A percentile compares a stretch with the other conserved stretches of the same genome.
Evolutionary conservation across 2,113 vertebrate genomes (phyloP).

Genomic region (Esox niger): DNA sequence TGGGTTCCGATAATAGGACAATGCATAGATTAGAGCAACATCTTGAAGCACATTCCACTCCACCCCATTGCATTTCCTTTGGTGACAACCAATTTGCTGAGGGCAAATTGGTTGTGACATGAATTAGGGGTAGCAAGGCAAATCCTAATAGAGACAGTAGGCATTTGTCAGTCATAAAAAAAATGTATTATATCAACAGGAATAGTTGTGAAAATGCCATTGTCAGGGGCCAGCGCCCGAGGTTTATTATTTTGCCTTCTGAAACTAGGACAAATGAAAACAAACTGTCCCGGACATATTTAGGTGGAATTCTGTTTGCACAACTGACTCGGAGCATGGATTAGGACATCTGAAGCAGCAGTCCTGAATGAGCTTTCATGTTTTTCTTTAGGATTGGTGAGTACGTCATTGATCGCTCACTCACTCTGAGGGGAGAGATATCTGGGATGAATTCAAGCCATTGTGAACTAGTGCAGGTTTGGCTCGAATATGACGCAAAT

Average conservation of each 20-base stretch:
- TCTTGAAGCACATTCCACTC: constrained; percentile 77
- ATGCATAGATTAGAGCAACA: constrained; percentile 71
- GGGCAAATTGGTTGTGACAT: constrained; percentile 41
- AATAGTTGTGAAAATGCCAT: no score
- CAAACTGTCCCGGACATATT: constrained; percentile 40
- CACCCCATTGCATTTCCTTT: constrained; percentile 67
- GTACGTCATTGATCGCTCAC: constrained; percentile 47
- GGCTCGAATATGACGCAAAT: constrained; percentile 10
- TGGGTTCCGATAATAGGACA: constrained; percentile 71
- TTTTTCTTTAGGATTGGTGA: constrained; percentile 55
- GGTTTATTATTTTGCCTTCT: constrained; percentile 50
- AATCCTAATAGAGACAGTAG: constrained; percentile 29
- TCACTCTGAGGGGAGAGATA: constrained; percentile 34
- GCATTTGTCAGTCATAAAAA: not conserved
- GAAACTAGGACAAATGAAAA: constrained; percentile 55
- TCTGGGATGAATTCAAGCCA: constrained; percentile 11
- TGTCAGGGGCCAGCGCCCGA: constrained; percentile 19
- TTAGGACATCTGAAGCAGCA: constrained; percentile 66
- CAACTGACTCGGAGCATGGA: constrained; percentile 52
- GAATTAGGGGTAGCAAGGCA: constrained; percentile 29
- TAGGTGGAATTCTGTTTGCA: constrained; percentile 70
- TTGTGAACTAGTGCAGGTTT: constrained; percentile 19
- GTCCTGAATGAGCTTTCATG: constrained; percentile 44
- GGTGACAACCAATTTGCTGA: constrained; percentile 31
- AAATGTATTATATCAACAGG: no score